Percentiles rank a stretch among this genome's conserved stretches.
These are phyloP conservation scores for Xerus rutilus DNA, from an alignment of 2,797 vertebrate genomes.

Conservation along the genomic window DNA sequence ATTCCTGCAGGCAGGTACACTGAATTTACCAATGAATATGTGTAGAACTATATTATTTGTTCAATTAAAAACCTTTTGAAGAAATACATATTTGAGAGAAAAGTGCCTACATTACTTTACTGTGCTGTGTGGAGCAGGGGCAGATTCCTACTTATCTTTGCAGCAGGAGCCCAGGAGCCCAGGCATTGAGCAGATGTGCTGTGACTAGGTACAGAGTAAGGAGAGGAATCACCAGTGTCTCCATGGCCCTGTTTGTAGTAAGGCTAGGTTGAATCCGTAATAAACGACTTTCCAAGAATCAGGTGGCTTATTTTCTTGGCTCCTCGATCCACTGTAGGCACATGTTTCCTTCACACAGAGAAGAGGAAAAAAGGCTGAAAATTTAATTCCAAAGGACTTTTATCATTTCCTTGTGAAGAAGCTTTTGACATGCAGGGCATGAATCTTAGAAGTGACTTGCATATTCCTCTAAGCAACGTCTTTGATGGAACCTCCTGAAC, in stretches of 20 bases:
- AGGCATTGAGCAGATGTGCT: neutral
- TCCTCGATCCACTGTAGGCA: neutral
- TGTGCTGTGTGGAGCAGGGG: rapidly evolving
- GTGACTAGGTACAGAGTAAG: neutral
- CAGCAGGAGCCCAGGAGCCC: neutral
- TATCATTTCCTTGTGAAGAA: neutral
- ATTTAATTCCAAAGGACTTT: neutral
- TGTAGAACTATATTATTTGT: neutral
- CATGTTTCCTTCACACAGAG: neutral
- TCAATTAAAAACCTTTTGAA: neutral
- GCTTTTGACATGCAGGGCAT: neutral
- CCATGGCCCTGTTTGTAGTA: neutral
- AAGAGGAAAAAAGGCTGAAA: neutral
- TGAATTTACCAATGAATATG: neutral
- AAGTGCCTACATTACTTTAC: neutral
- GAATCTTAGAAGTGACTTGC: neutral
- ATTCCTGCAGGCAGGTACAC: neutral
- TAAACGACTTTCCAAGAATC: neutral
- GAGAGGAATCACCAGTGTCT: neutral
- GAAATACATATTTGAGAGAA: neutral
- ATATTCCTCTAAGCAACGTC: neutral
- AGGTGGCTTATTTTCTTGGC: neutral
- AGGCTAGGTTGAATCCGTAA: neutral
- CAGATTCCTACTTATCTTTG: neutral
- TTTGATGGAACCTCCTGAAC: neutral